Percentiles rank a stretch among this genome's conserved stretches.
Conservation (phyloP, 2,113 vertebrate genomes). For the Takifugu flavidus region DNA sequence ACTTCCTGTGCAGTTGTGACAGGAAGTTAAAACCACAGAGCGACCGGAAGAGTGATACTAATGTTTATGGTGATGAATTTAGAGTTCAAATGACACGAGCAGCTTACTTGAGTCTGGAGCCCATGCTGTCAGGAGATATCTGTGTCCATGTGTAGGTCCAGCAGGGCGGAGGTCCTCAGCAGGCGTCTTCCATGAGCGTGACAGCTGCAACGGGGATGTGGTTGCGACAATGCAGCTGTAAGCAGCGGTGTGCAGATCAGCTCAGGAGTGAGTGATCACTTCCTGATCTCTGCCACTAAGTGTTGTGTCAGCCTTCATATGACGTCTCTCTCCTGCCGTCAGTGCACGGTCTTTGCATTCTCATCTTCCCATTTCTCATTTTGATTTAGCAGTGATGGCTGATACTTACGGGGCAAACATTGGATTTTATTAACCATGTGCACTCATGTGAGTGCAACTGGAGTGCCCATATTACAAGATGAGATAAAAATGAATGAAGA, state of each 20-base stretch:
- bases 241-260: conserved; percentile 40
- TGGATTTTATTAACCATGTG: no score
- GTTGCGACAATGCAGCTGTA: conserved; percentile 12
- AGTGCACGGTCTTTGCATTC: not conserved
- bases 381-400: no score
- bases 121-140: conserved; percentile 59
- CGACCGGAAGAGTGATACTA: conserved; percentile 16
- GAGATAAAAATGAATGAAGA: no score
- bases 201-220: not conserved
- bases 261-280: conserved; percentile 59
- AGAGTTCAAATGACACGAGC: conserved; percentile 12
- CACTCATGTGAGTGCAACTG: no score
- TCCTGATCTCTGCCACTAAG: conserved; percentile 68
- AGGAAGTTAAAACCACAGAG: conserved; percentile 68
- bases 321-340: conserved; percentile 22
- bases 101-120: conserved; percentile 77
- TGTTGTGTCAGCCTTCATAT: conserved; percentile 27
- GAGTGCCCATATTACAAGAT: no score
- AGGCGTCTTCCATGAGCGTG: no score
- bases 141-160: conserved; percentile 63
- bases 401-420: no score
- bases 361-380: no score
- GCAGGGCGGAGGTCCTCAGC: conserved; percentile 21
- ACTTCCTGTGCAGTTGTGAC: conserved; percentile 62
- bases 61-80: conserved; percentile 15